Evolutionary conservation across 2,113 vertebrate species (phyloP).

Genomic region (Bos javanicus): DNA sequence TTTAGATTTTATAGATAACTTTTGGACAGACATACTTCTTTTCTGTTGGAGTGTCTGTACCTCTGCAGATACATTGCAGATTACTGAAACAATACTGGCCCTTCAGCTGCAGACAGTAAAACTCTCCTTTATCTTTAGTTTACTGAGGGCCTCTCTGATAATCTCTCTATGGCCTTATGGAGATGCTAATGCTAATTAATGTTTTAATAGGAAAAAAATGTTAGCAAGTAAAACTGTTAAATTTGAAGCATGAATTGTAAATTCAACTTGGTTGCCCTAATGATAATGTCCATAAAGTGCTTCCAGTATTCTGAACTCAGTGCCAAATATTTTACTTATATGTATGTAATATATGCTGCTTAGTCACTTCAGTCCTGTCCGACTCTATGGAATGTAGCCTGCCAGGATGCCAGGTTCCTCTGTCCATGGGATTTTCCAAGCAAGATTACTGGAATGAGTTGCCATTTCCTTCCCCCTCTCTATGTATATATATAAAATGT

Average conservation of each 20-base stretch:
- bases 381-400: not conserved
- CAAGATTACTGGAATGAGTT: not conserved
- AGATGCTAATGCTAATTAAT: not conserved
- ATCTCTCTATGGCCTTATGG: accelerated
- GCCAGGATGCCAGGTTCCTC: not conserved
- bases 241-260: not conserved
- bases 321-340: not conserved
- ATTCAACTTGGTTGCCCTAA: not conserved
- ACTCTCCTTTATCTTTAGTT: not conserved
- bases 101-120: not conserved
- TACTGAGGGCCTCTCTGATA: not conserved
- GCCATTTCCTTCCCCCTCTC: not conserved
- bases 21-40: not conserved
- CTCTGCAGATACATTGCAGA: not conserved
- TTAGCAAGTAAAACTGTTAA: conserved; percentile 12
- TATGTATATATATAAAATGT: not conserved
- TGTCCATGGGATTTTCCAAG: not conserved
- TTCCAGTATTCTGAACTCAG: not conserved
- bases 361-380: not conserved
- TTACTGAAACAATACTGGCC: not conserved
- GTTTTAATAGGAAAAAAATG: not conserved
- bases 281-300: not conserved
- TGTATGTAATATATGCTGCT: not conserved
- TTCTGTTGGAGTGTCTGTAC: not conserved
- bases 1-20: not conserved